Conservation (phyloP, 2,888 invertebrate species). For the Macaria liturata region DNA sequence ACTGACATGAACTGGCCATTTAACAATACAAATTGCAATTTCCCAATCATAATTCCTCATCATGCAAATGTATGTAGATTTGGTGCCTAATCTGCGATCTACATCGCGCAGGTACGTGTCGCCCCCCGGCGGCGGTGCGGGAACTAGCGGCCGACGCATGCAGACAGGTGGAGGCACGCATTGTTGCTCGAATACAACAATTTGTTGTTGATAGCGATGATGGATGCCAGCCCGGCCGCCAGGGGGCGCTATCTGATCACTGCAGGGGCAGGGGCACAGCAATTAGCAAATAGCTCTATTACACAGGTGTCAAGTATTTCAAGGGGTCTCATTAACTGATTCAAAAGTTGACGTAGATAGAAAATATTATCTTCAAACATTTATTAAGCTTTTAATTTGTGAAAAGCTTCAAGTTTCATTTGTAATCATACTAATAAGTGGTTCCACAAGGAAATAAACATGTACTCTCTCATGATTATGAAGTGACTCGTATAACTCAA, state of each 20-base stretch:
- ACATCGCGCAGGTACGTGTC: not conserved
- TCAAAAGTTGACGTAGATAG: too few species aligned
- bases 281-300: too few species aligned
- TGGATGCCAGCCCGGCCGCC: constrained; percentile 5
- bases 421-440: too few species aligned
- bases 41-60: not conserved
- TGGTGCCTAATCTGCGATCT: not conserved
- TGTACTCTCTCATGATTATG: too few species aligned
- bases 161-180: constrained; percentile 19
- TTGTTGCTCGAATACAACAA: not conserved
- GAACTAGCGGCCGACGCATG: not conserved
- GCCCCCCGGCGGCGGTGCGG: not conserved
- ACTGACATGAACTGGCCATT: not conserved
- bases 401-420: too few species aligned
- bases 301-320: too few species aligned
- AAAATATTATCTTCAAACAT: too few species aligned
- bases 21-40: constrained; percentile 6
- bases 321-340: too few species aligned
- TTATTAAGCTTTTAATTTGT: too few species aligned
- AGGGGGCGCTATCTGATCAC: constrained; percentile 9
- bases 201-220: constrained; percentile 5
- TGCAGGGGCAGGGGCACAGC: too few species aligned
- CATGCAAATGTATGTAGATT: not conserved
- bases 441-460: too few species aligned
- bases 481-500: too few species aligned